These are phyloP conservation scores for Cheilinus undulatus DNA, from an alignment of 2,113 vertebrate genomes.

Conservation along the genomic window DNA sequence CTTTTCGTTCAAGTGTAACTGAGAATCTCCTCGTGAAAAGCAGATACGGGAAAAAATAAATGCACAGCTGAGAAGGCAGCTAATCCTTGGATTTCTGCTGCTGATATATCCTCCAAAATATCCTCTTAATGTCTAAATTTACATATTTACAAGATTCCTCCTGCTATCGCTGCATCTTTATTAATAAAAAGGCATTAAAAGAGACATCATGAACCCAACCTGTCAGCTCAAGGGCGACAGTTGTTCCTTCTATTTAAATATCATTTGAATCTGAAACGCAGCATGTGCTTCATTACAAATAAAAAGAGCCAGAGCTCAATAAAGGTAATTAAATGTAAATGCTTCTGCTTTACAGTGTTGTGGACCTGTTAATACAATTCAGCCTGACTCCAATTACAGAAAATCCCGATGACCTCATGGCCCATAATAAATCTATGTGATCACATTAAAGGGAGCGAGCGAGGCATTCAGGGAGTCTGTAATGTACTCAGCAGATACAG, in stretches of 20 bases:
- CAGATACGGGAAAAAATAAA: constrained; percentile 38
- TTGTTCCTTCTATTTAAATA: constrained; percentile 90
- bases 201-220: constrained; percentile 70
- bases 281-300: constrained; percentile 89
- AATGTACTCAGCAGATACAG: constrained; percentile 48
- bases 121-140: constrained; percentile 77
- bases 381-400: constrained; percentile 89
- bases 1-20: constrained; percentile 60
- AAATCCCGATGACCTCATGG: constrained; percentile 89
- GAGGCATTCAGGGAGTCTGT: constrained; percentile 22
- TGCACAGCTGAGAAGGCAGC: constrained; percentile 13
- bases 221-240: constrained; percentile 90
- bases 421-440: constrained; percentile 90
- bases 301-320: constrained; percentile 90
- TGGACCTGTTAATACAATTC: constrained; percentile 91
- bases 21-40: constrained; percentile 54
- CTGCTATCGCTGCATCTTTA: constrained; percentile 77
- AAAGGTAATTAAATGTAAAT: constrained; percentile 96
- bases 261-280: constrained; percentile 93
- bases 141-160: constrained; percentile 78
- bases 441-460: constrained; percentile 76
- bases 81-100: constrained; percentile 71
- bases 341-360: constrained; percentile 89
- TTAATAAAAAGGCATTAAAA: constrained; percentile 76
- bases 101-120: constrained; percentile 70